phyloP scores from a whole-genome alignment of 2,797 vertebrate genomes.

The Peromyscus nudipes region DNA sequence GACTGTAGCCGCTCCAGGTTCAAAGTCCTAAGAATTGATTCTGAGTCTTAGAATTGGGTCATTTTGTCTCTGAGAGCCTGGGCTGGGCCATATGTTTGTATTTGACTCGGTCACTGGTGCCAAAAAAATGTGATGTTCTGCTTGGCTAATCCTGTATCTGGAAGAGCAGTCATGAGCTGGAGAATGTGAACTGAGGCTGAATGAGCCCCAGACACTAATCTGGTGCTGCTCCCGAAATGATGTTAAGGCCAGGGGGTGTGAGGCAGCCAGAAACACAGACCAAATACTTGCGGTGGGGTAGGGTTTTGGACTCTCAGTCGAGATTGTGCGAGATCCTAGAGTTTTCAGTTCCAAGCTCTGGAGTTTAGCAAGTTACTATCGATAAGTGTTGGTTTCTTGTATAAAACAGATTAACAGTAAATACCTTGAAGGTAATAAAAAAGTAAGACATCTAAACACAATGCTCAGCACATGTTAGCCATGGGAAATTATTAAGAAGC shows the following conservation, averaged over 20 bases:
- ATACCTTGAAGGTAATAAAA: neutral
- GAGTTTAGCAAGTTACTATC: neutral
- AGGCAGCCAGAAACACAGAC: neutral
- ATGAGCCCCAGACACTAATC: neutral
- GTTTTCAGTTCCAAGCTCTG: neutral
- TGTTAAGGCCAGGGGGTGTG: neutral
- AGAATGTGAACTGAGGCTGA: neutral
- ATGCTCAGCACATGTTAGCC: too few species aligned
- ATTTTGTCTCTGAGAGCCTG: neutral
- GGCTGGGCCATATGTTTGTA: neutral
- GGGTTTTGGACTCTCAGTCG: neutral
- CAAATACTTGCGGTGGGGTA: neutral
- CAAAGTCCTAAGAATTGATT: conserved; percentile 25
- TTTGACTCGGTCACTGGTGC: neutral
- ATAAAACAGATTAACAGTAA: neutral
- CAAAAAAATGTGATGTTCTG: neutral
- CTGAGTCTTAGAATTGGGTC: neutral
- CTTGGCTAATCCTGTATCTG: neutral
- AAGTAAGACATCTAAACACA: neutral
- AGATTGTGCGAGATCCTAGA: neutral
- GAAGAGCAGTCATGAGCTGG: neutral
- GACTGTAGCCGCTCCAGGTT: neutral
- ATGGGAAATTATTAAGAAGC: neutral
- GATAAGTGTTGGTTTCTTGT: conserved; percentile 16
- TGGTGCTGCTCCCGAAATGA: neutral